Evolutionary conservation across 2,888 invertebrate species (phyloP).

Genomic region (Hetaerina titia): DNA sequence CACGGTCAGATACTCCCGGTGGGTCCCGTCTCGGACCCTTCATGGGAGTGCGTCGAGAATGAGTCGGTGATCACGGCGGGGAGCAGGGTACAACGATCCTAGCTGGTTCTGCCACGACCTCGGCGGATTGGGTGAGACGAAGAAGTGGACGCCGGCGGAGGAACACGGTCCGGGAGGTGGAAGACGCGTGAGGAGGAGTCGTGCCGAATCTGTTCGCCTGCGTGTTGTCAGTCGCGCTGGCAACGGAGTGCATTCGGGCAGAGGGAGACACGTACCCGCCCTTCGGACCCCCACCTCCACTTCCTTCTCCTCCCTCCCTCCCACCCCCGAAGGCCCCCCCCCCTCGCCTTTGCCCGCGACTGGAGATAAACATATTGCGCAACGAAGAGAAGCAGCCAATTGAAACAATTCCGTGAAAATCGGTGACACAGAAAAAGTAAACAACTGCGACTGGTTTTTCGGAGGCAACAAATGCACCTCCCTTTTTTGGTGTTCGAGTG

Average conservation of each 20-base stretch:
- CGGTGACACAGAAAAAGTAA: too few relatives aligned
- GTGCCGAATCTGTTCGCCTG: not conserved
- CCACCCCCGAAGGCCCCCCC: not conserved
- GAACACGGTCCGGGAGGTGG: too few relatives aligned
- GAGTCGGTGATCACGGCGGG: too few relatives aligned
- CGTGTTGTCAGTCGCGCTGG: not conserved
- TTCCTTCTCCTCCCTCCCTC: not conserved
- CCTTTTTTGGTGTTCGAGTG: too few relatives aligned
- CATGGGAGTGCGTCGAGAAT: too few relatives aligned
- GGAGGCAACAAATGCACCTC: too few relatives aligned
- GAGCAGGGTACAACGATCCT: too few relatives aligned
- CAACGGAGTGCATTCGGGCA: not conserved
- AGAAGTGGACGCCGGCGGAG: not conserved
- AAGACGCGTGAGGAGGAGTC: not conserved
- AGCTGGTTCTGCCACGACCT: too few relatives aligned
- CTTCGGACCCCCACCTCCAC: not conserved
- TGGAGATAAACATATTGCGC: slow-evolving; percentile 14
- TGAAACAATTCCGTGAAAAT: not conserved
- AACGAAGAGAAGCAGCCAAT: not conserved
- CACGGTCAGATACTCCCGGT: too few relatives aligned
- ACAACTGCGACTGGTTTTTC: too few relatives aligned
- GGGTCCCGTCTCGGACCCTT: too few relatives aligned
- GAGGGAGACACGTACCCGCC: not conserved
- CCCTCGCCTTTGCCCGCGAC: not conserved
- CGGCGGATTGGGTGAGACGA: not conserved